A percentile compares a stretch with the other conserved stretches of the same genome.
These are phyloP conservation scores for Lanius collurio DNA, from an alignment of 2,113 vertebrate species.

Conservation along the genomic window DNA sequence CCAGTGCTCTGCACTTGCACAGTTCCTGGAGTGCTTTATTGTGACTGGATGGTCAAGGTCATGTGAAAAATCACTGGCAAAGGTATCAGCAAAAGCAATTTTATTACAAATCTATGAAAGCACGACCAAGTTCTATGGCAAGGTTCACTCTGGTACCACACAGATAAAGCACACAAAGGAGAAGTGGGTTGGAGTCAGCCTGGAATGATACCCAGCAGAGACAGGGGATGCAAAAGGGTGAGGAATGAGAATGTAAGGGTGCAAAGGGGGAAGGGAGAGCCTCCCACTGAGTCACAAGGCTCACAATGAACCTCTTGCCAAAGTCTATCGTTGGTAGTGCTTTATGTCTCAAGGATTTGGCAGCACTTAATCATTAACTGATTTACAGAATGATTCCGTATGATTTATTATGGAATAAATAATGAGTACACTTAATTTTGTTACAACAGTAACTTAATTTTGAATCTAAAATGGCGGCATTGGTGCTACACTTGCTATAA, in stretches of 20 bases:
- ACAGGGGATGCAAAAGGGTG: neutral
- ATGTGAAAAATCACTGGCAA: neutral
- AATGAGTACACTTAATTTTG: too few species aligned
- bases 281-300: too few species aligned
- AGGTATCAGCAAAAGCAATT: neutral
- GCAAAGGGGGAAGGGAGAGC: neutral
- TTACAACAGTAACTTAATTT: neutral
- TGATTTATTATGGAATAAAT: too few species aligned
- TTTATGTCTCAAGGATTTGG: neutral
- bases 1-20: rapidly evolving
- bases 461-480: neutral
- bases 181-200: neutral
- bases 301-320: neutral
- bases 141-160: neutral
- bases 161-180: neutral
- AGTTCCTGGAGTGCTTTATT: rapidly evolving
- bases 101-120: neutral
- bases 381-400: neutral
- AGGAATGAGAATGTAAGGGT: neutral
- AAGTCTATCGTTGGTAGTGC: neutral
- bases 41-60: too few species aligned
- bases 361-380: neutral
- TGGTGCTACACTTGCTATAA: neutral
- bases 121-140: rapidly evolving
- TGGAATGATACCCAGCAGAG: neutral